Percentiles rank a stretch among this genome's conserved stretches.
Conservation (phyloP, 2,113 vertebrate species). For the Psilopsiagon aymara region DNA sequence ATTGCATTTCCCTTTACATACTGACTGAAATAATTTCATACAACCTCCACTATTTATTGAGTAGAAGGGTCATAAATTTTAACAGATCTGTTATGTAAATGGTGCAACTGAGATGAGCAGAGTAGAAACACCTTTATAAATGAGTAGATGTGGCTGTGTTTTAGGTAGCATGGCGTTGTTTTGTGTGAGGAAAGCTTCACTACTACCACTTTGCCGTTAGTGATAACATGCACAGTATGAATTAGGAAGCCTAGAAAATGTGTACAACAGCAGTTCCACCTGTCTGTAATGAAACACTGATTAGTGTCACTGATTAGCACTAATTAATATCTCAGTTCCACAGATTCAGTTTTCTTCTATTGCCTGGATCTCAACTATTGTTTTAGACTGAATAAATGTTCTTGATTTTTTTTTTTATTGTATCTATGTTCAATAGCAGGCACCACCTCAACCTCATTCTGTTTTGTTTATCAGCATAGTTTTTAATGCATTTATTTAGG, state of each 20-base stretch:
- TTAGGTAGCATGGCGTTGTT: neutral
- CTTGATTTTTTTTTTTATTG: neutral
- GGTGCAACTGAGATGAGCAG: neutral
- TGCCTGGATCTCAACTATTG: neutral
- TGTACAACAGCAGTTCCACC: neutral
- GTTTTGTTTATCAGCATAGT: neutral
- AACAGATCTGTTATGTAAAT: neutral
- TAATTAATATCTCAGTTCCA: neutral
- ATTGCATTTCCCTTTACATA: constrained; percentile 34
- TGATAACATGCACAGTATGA: neutral
- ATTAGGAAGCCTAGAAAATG: neutral
- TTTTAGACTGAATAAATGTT: neutral
- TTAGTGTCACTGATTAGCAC: neutral
- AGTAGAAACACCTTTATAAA: neutral
- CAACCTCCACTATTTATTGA: constrained; percentile 7
- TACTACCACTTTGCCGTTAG: neutral
- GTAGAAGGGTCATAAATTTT: constrained; percentile 17
- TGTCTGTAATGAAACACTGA: neutral
- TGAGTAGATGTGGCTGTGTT: neutral
- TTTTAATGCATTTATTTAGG: neutral
- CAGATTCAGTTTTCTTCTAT: neutral
- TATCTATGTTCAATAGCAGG: neutral
- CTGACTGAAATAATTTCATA: constrained; percentile 24
- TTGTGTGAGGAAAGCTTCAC: neutral
- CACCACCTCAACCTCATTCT: neutral